Conservation (phyloP, 2,113 vertebrate genomes). For the Procavia capensis region DNA sequence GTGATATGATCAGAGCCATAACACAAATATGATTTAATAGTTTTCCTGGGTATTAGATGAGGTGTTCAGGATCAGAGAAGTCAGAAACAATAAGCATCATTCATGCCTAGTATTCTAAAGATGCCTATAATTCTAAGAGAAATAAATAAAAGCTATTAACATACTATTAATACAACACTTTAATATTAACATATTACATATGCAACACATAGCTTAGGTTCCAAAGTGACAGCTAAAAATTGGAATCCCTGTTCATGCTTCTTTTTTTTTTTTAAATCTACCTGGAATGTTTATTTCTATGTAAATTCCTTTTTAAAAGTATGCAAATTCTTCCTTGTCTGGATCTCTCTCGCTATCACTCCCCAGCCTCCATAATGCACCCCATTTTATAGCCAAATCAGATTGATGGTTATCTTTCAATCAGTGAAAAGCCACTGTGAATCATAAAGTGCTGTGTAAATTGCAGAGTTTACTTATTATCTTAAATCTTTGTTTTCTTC, state of each 20-base stretch:
- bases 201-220: not conserved
- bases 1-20: not conserved
- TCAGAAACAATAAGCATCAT: not conserved
- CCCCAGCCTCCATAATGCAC: not conserved
- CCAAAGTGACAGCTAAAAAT: not conserved
- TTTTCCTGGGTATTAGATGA: too few relatives aligned
- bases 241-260: not conserved
- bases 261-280: not conserved
- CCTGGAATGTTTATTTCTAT: not conserved
- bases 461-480: not conserved
- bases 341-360: not conserved
- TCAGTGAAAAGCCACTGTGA: not conserved
- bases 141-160: not conserved
- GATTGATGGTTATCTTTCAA: not conserved
- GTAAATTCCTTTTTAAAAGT: constrained; percentile 29
- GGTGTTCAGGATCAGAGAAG: not conserved
- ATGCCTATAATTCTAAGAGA: not conserved
- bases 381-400: not conserved
- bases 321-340: not conserved
- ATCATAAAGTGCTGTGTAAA: not conserved
- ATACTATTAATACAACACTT: not conserved
- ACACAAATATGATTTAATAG: not conserved
- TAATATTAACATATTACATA: not conserved
- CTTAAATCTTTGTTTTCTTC: constrained; percentile 20
- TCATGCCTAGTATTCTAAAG: not conserved